Percentiles rank a stretch among this genome's conserved stretches.
Conservation (phyloP, 2,113 vertebrate species). For the Poecilia latipinna region DNA sequence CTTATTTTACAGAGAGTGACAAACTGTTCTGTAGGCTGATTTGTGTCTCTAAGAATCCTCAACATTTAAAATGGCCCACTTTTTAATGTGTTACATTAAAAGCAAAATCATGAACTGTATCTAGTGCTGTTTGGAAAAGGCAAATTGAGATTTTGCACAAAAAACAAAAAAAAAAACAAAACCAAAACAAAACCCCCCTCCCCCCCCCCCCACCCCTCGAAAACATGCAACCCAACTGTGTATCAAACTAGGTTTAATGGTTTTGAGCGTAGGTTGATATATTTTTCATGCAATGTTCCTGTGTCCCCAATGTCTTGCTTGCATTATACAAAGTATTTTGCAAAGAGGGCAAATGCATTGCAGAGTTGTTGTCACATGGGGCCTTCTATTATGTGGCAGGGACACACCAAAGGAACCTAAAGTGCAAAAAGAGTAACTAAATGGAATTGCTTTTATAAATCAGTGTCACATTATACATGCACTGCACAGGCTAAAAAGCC, state of each 20-base stretch:
- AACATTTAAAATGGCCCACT: too few relatives aligned
- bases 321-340: conserved; percentile 56
- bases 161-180: not conserved
- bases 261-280: conserved; percentile 29
- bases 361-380: conserved; percentile 66
- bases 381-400: conserved; percentile 66
- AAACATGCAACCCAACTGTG: conserved; percentile 34
- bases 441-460: conserved; percentile 78
- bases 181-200: not conserved
- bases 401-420: conserved; percentile 57
- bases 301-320: conserved; percentile 38
- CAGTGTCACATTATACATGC: conserved; percentile 76
- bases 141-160: conserved; percentile 3
- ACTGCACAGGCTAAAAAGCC: conserved; percentile 50
- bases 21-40: too few relatives aligned
- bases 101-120: not conserved
- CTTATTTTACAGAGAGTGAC: too few relatives aligned
- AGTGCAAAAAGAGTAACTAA: conserved; percentile 70
- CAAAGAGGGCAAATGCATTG: conserved; percentile 68
- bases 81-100: too few relatives aligned
- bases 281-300: conserved; percentile 39
- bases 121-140: not conserved
- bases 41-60: too few relatives aligned
- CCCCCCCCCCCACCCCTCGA: too few relatives aligned
- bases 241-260: conserved; percentile 25